phyloP scores from a whole-genome alignment of 2,888 invertebrate species.

The Euspilapteryx auroguttella region DNA sequence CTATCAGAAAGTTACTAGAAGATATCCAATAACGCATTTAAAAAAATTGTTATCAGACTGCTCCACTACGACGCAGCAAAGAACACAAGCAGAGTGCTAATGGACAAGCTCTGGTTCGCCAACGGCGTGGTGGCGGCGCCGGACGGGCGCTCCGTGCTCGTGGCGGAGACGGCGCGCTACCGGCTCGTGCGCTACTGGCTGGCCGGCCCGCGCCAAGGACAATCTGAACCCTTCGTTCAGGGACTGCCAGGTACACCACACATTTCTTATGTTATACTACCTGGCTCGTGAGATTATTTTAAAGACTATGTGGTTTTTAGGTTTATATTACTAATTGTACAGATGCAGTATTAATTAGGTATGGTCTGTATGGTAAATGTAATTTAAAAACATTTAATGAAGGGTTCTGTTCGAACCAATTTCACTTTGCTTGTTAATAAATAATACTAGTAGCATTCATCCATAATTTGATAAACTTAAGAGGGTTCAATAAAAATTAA shows the following conservation, averaged over 20 bases:
- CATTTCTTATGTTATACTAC: background rate
- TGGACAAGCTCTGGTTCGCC: conserved; percentile 79
- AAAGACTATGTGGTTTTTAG: no score
- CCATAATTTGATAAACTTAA: no score
- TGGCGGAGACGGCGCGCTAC: conserved; percentile 69
- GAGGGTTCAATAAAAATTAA: no score
- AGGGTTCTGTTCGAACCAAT: no score
- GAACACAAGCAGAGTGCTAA: conserved; percentile 73
- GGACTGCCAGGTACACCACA: conserved; percentile 69
- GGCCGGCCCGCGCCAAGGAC: conserved; percentile 80
- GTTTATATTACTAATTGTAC: no score
- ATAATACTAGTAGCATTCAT: no score
- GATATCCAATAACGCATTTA: background rate
- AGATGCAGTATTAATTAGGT: no score
- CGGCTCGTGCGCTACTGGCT: conserved; percentile 78
- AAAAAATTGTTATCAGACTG: conserved; percentile 57
- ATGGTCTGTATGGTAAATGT: no score
- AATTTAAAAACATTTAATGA: no score
- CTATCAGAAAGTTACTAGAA: no score
- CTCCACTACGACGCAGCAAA: conserved; percentile 78
- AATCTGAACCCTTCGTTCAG: conserved; percentile 76
- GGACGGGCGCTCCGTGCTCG: conserved; percentile 79
- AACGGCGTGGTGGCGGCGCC: conserved; percentile 86
- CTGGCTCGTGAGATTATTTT: background rate
- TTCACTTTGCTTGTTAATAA: no score